phyloP scores from a whole-genome alignment of 2,888 invertebrate species.

The Callosobruchus maculatus region DNA sequence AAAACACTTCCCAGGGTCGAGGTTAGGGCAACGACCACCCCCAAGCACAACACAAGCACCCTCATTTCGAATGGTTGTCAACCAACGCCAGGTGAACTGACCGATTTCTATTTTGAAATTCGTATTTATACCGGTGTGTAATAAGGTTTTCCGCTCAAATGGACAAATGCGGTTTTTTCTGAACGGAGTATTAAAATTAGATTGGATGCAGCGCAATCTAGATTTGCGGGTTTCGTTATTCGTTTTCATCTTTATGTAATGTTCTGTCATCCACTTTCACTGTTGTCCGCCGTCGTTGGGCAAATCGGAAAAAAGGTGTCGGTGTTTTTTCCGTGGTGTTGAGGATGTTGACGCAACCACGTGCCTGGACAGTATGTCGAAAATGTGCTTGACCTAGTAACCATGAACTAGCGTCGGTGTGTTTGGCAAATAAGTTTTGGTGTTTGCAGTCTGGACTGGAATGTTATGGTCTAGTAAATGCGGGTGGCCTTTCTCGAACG shows the following conservation, averaged over 20 bases:
- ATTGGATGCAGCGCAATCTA: slow-evolving; percentile 30
- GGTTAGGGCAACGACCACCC: slow-evolving; percentile 37
- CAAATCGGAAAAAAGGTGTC: neutral
- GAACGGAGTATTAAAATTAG: slow-evolving; percentile 9
- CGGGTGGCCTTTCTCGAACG: no score
- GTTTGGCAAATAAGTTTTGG: neutral
- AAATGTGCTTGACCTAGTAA: neutral
- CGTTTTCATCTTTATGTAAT: slow-evolving; percentile 43
- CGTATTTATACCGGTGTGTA: slow-evolving; percentile 34
- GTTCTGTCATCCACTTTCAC: slow-evolving; percentile 33
- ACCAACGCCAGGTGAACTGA: slow-evolving; percentile 19
- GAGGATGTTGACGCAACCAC: neutral
- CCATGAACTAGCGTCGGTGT: neutral
- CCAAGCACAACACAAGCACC: slow-evolving; percentile 37
- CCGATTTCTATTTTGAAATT: slow-evolving; percentile 16
- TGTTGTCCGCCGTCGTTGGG: slow-evolving; percentile 19
- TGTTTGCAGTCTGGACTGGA: neutral
- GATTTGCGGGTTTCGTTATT: slow-evolving; percentile 23
- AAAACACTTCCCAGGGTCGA: slow-evolving; percentile 37
- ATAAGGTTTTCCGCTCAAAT: slow-evolving; percentile 39
- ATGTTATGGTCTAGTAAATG: neutral
- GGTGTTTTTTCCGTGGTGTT: neutral
- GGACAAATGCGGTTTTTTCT: slow-evolving; percentile 26
- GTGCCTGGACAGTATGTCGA: neutral
- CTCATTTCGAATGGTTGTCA: slow-evolving; percentile 36